phyloP scores from a whole-genome alignment of 53 echinoderm and acorn worm genomes.

The Mesocentrotus franciscanus region DNA sequence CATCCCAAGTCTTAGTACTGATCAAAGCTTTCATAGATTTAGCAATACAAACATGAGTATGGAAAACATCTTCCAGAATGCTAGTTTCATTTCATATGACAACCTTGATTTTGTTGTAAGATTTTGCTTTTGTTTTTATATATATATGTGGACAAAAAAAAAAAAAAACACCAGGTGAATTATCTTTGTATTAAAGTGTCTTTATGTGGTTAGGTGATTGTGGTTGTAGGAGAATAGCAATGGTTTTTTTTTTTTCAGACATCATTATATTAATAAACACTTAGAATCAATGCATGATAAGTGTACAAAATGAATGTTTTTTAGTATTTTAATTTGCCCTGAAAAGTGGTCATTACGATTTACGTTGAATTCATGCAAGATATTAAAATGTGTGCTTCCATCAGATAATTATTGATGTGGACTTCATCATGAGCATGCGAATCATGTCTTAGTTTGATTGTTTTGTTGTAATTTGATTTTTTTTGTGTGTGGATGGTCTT shows the following conservation, averaged over 20 bases:
- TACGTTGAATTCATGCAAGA: not conserved
- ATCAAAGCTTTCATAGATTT: constrained; percentile 10
- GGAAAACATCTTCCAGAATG: not conserved
- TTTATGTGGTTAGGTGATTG: not conserved
- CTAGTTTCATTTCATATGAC: not conserved
- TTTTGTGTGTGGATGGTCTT: not conserved
- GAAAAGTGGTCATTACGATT: constrained; percentile 9
- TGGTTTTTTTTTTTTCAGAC: not conserved
- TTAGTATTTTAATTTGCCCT: not conserved
- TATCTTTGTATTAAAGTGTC: not conserved
- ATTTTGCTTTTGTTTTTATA: constrained; percentile 40
- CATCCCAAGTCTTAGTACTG: constrained; percentile 55
- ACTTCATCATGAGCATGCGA: not conserved
- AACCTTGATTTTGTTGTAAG: constrained; percentile 42
- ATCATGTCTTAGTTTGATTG: not conserved
- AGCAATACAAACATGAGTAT: not conserved
- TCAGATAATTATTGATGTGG: not conserved
- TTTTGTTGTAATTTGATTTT: not conserved
- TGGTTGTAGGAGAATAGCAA: not conserved
- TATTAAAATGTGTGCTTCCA: constrained; percentile 31
- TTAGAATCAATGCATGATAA: not conserved
- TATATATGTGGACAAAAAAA: not conserved
- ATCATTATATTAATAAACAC: not conserved
- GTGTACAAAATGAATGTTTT: not conserved
- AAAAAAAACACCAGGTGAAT: not conserved